Evolutionary conservation across 1,140 invertebrate genomes (phyloP).

Genomic region (Diploscapter pachys): DNA sequence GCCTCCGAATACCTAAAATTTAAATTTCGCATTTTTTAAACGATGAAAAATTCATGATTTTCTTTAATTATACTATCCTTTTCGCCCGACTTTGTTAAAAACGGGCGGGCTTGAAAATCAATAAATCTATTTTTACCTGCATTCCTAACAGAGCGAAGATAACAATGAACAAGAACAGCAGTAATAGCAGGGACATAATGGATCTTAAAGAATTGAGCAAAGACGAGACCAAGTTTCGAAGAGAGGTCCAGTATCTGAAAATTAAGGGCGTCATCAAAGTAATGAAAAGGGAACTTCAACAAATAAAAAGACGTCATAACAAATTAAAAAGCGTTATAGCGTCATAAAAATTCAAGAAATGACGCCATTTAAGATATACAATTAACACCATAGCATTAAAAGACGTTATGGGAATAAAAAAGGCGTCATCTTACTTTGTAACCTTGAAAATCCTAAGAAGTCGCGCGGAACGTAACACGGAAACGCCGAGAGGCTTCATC

Average conservation of each 20-base stretch:
- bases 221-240: slow-evolving; percentile 95
- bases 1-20: slow-evolving; percentile 65
- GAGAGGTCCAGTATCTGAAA: slow-evolving; percentile 77
- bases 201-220: slow-evolving; percentile 97
- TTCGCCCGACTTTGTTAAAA: too few species aligned
- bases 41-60: too few species aligned
- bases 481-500: slow-evolving; percentile 68
- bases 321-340: too few species aligned
- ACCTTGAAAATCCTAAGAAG: slow-evolving; percentile 68
- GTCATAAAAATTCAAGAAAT: too few species aligned
- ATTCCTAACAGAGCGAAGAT: slow-evolving; percentile 96
- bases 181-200: slow-evolving; percentile 89
- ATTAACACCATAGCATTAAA: background rate
- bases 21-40: slow-evolving; percentile 54
- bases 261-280: too few species aligned
- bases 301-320: too few species aligned
- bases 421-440: slow-evolving; percentile 61
- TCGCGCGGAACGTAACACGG: slow-evolving; percentile 67
- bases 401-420: slow-evolving; percentile 31
- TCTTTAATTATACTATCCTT: too few species aligned
- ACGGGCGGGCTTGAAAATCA: background rate
- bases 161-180: slow-evolving; percentile 97
- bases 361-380: too few species aligned
- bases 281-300: too few species aligned
- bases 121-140: slow-evolving; percentile 57